Base-by-base conservation (phyloP, 2,797 vertebrate species). In the Amniataba percoides region DNA sequence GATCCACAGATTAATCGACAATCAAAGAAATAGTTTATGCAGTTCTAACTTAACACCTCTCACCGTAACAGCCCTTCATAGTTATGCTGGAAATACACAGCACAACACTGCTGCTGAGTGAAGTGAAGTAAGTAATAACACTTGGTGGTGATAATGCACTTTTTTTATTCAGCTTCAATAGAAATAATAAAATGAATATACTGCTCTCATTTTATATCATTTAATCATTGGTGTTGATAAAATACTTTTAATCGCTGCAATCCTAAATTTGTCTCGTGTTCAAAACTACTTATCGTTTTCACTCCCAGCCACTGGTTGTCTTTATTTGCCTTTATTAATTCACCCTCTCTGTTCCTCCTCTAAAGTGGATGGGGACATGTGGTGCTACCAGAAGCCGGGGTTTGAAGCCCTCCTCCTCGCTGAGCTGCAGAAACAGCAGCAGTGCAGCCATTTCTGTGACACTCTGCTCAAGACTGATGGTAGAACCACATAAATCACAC, bases 341-440 rank as follows among this genome's bases (percentile, higher is more conserved):
- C 23, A 9, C 21, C 39, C 14, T 13, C 21, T 60, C 36, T 46
- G 19, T 56, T 45, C 19, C n/a, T 73, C 9, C 25, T 52, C 27
- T 55, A 4, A 77, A 74, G 79, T 88, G 63, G 36, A 75, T 81
- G 72, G 48, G 4, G 71, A 85, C 43, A 94, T 94, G 94, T 94
- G 93, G 93, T 52, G 88, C 66, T 94, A 91, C 85, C 88, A 88
- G 7, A 94, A 80, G 43, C 91, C 92, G 0, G 89, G 87, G 36
- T 95, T 94, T 73, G 87, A 93, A 80, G 70, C 77, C 15, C 80
- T 93, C 36, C 88, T 96, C 7, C 68, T 96, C 23, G 67, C 87
- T 25, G 93, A 94, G 90, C 85, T 96, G 71, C 95, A 95, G 89
- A 83, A 78, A 59, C 95, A 96, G 78, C 95, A 95, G 11, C 92